phyloP scores from a whole-genome alignment of 2,113 vertebrate genomes.

The Trachemys scripta region DNA sequence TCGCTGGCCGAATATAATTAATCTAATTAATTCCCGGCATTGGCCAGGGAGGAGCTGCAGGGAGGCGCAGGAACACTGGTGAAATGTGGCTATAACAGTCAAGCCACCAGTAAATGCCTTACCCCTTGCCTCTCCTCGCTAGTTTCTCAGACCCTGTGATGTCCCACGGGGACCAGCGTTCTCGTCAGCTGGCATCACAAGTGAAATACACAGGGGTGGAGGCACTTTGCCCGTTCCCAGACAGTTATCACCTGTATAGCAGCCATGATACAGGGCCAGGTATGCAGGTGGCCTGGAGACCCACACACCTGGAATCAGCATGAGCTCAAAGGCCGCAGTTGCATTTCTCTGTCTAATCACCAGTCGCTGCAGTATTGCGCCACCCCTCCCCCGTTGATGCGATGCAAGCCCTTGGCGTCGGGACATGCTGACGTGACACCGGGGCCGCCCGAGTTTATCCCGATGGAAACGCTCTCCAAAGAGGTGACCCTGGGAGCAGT shows the following conservation, averaged over 20 bases:
- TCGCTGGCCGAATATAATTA: conserved; percentile 32
- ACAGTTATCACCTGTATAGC: neutral
- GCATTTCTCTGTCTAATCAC: neutral
- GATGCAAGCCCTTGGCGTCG: too few species aligned
- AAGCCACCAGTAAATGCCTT: neutral
- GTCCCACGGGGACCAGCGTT: neutral
- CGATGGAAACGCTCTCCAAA: neutral
- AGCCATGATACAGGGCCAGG: neutral
- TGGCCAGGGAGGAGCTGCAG: neutral
- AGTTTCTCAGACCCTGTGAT: neutral
- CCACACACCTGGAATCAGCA: neutral
- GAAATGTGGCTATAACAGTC: neutral
- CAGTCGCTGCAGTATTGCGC: neutral
- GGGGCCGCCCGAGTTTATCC: neutral
- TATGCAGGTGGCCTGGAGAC: neutral
- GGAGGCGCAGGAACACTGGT: neutral
- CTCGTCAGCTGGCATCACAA: neutral
- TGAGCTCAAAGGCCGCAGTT: neutral
- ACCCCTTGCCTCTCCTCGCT: neutral
- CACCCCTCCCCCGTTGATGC: too few species aligned
- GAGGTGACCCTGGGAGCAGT: neutral
- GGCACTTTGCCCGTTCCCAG: neutral
- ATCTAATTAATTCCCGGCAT: conserved; percentile 7
- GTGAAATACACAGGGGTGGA: neutral
- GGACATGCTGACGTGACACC: neutral